Percentiles rank a stretch among this genome's conserved stretches.
Evolutionary conservation across 1,140 invertebrate species (phyloP).

Genomic region (Drosophila nigromelanica): DNA sequence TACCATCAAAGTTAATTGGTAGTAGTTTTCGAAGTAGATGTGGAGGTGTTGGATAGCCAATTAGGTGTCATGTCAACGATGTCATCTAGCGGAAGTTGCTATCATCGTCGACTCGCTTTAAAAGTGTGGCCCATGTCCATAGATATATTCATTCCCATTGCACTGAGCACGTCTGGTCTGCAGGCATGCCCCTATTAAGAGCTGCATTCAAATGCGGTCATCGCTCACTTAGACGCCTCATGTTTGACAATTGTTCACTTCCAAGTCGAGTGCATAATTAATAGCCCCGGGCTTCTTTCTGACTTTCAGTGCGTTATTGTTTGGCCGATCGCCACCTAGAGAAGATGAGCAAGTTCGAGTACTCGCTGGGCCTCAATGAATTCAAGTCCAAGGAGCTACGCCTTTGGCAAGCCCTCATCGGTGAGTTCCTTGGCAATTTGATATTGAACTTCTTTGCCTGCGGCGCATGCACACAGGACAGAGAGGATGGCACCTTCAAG

Average conservation of each 20-base stretch:
- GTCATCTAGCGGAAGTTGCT: slow-evolving; percentile 32
- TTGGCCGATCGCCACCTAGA: slow-evolving; percentile 17
- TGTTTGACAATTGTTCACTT: slow-evolving; percentile 51
- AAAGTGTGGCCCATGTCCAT: slow-evolving; percentile 7
- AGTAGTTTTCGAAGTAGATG: neutral
- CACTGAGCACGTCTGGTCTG: slow-evolving; percentile 8
- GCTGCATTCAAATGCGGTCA: slow-evolving; percentile 40
- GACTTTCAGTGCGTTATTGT: slow-evolving; percentile 48
- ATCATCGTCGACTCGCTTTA: slow-evolving; percentile 1
- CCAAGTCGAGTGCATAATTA: slow-evolving; percentile 35
- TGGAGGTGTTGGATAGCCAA: slow-evolving; percentile 16
- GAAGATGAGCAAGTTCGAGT: slow-evolving; percentile 85
- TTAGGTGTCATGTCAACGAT: slow-evolving; percentile 25
- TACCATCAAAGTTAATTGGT: neutral
- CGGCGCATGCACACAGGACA: slow-evolving; percentile 86
- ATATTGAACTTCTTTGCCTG: slow-evolving; percentile 94
- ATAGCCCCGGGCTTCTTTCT: slow-evolving; percentile 3
- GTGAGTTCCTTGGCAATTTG: slow-evolving; percentile 92
- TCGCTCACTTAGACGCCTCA: slow-evolving; percentile 25
- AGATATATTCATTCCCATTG: neutral
- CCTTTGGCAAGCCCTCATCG: slow-evolving; percentile 89
- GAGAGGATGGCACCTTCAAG: slow-evolving; percentile 89
- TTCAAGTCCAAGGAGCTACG: slow-evolving; percentile 86
- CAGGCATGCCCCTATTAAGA: slow-evolving; percentile 30
- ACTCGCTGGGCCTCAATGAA: slow-evolving; percentile 88